Base-by-base conservation (phyloP, 2,113 vertebrate genomes). In the Rhinolophus ferrumequinum region DNA sequence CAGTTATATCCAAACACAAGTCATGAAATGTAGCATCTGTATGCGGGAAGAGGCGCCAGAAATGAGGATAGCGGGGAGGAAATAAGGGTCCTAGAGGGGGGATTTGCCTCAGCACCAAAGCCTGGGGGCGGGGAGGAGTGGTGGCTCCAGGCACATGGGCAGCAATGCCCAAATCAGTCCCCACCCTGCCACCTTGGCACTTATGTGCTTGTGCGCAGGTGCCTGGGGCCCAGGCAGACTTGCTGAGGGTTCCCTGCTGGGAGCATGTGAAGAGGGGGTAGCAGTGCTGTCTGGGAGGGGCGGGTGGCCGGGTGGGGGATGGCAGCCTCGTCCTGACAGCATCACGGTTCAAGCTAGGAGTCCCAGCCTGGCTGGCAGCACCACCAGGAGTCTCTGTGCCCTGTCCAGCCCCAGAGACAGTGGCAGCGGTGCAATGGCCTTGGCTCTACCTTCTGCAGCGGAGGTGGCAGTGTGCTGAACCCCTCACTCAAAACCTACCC, bases 121-220 rank as follows among this genome's bases (percentile, higher is more conserved):
- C 60, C 30, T 4, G 70, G 33, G 41, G 15, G 5, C 44, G 0
- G 15, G 18, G 38, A 41, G 33, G 26, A 70, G 14, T 0, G 6
- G 56, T 52, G 47, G 41, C 26, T 84, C 15, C 4, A 4, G 44
- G 30, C 2, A 3, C 16, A 6, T 0, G 24, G 1, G 1, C 8
- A 3, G 8, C 1, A 4, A 47, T 6, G 28, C 35, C 62, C 4
- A 92, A 7, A 9, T 5, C 4, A 6, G 30, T 5, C 44, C 83
- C 56, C 3, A 18, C 38, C 10, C 33, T 8, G 13, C 14, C 18
- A 14, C 58, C 47, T 38, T 6, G 60, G 26, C 60, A 41, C 10
- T 21, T 22, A 44, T n/a, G 30, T 33, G 28, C 66, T 19, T 21
- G 10, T 24, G 35, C 28, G 67, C 35, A 5, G 35, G 5, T 21